phyloP scores from a whole-genome alignment of 2,888 invertebrate genomes.

The Pollenia labialis region DNA sequence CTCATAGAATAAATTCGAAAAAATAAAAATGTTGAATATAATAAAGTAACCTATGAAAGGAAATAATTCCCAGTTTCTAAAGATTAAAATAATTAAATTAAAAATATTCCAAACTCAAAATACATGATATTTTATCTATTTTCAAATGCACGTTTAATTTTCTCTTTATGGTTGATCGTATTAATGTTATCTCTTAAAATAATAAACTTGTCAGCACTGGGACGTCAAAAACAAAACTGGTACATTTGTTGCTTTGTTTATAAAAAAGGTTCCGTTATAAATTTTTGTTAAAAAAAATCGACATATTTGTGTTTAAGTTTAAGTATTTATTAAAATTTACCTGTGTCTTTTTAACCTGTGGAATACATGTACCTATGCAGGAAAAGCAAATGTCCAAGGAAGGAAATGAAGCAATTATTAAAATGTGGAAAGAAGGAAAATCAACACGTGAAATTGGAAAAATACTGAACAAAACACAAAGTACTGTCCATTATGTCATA shows the following conservation, averaged over 20 bases:
- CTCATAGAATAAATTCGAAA: too few relatives aligned
- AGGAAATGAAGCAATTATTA: neutral
- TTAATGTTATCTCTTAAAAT: too few relatives aligned
- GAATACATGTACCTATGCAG: neutral
- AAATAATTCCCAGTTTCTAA: too few relatives aligned
- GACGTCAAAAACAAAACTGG: constrained; percentile 13
- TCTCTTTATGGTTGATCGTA: too few relatives aligned
- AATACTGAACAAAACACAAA: neutral
- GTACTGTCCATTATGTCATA: neutral
- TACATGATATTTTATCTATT: too few relatives aligned
- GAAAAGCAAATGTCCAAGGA: constrained; percentile 8
- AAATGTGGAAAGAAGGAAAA: too few relatives aligned
- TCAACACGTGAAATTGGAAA: too few relatives aligned
- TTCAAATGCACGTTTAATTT: too few relatives aligned
- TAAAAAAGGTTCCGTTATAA: neutral
- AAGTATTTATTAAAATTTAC: neutral
- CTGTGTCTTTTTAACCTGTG: neutral
- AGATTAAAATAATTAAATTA: too few relatives aligned
- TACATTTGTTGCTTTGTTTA: neutral
- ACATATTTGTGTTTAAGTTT: neutral
- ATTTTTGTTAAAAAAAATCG: neutral
- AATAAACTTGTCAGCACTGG: neutral
- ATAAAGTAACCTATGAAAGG: too few relatives aligned
- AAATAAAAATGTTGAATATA: too few relatives aligned
- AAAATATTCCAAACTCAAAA: too few relatives aligned